A percentile compares a stretch with the other conserved stretches of the same genome.
Conservation (phyloP, 2,888 invertebrate genomes). For the Eupithecia abbreviata region DNA sequence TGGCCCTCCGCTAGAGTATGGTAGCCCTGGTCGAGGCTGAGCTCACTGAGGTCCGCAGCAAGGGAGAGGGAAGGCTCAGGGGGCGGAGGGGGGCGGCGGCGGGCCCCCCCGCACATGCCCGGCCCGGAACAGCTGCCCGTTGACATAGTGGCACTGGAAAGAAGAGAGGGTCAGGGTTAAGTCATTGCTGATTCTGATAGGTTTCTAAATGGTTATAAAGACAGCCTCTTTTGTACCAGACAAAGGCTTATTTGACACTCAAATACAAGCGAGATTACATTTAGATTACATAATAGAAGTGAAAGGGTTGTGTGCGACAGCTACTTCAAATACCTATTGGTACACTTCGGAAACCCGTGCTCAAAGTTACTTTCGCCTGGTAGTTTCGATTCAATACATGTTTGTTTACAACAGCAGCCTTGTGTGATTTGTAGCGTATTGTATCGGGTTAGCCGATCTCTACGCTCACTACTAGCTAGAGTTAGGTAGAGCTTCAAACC, state of each 20-base stretch:
- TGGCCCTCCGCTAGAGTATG: conserved; percentile 90
- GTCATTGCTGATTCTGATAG: not conserved
- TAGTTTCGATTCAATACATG: not conserved
- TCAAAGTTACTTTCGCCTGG: not conserved
- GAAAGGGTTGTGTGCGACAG: conserved; percentile 2
- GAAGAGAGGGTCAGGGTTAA: not conserved
- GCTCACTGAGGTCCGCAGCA: conserved; percentile 79
- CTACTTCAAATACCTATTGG: not conserved
- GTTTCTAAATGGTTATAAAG: not conserved
- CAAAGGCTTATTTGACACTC: not conserved
- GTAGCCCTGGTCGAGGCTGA: conserved; percentile 91
- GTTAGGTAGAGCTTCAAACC: too few relatives aligned
- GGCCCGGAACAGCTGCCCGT: conserved; percentile 75
- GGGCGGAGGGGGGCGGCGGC: conserved; percentile 75
- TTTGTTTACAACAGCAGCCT: not conserved
- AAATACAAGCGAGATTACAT: not conserved
- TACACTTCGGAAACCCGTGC: not conserved
- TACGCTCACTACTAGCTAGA: not conserved
- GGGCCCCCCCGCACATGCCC: conserved; percentile 73
- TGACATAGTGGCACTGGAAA: conserved; percentile 71
- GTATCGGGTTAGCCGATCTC: not conserved
- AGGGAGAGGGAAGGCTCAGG: conserved; percentile 76
- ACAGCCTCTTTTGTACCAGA: not conserved
- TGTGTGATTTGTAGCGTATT: not conserved
- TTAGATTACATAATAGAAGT: not conserved